Evolutionary conservation across 2,888 invertebrate species (phyloP), one percentile per base, ranked within the genome.

Genomic region (Hypomecis atomaria): DNA sequence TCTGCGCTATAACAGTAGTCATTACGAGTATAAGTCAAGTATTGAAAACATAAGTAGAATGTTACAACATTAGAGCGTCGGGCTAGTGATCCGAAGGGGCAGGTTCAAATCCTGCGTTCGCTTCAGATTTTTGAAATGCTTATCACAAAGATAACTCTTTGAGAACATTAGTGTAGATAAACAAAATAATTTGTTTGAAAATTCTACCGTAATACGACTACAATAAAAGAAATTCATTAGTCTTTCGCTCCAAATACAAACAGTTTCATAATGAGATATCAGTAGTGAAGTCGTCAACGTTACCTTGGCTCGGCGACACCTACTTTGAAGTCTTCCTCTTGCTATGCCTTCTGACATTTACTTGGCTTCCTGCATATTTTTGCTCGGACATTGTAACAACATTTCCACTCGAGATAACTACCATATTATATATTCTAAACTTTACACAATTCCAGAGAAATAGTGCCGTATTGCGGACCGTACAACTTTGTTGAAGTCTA

Each of bases 311-410:
- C 44, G 64, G 64, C 36, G 59, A 65, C 67, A 66, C 69, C 63
- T 67, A 66, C 70, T 69, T 65, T 69, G 58, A 60, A 73, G 73
- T 77, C 74, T 71, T 73, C 64, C 57, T 69, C 72, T 83, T 83
- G 82, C 87, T 83, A 86, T 83, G 82, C 84, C 83, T 84, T 83
- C 77, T 87, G 84, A 77, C 82, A 79, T 85, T 88, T 84, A 69
- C 77, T 79, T 66, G 86, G 84, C 83, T 84, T 86, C 88, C 37
- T 59, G 48, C 61, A 67, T 62, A 68, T 57, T 63, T 62, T 58
- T 33, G n/a, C 50, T 58, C 52, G 38, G 34, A 23, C 55, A 59
- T 65, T 56, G 55, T 60, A 37, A 60, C 45, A 23, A 50, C 45
- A 42, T 64, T 64, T 67, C 52, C 50, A 59, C 61, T 59, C 56